These are phyloP conservation scores for Eurystomus glaucurus DNA, from an alignment of 2,797 vertebrate species.

Conservation along the genomic window DNA sequence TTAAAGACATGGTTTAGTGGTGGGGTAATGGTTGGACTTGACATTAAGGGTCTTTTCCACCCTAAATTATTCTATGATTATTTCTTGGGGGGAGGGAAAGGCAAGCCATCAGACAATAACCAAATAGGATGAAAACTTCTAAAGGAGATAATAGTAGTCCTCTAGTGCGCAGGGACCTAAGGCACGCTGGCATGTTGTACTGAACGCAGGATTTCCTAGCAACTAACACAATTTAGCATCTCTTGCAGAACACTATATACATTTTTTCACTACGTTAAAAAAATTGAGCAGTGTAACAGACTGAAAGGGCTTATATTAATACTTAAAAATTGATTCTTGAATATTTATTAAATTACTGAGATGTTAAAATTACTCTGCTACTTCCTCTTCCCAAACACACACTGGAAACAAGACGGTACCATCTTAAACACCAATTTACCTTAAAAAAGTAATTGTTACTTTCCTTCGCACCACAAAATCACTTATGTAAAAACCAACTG, in stretches of 20 bases:
- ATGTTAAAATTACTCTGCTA: background rate
- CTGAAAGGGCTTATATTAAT: background rate
- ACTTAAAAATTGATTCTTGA: background rate
- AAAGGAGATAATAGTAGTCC: background rate
- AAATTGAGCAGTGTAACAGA: background rate
- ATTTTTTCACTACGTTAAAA: background rate
- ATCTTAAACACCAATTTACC: background rate
- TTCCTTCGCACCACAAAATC: background rate
- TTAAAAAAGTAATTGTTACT: background rate
- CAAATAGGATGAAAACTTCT: background rate
- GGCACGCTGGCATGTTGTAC: accelerated
- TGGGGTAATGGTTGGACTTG: accelerated
- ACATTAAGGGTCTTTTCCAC: background rate
- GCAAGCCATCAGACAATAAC: background rate
- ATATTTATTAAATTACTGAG: background rate
- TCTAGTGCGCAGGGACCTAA: background rate
- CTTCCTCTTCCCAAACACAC: background rate
- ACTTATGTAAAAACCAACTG: background rate
- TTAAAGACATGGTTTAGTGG: background rate
- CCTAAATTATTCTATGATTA: background rate
- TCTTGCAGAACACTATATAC: background rate
- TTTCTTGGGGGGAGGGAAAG: background rate
- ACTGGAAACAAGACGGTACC: background rate
- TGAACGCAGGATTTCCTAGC: background rate
- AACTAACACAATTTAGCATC: background rate